Evolutionary conservation across 2,797 vertebrate species (phyloP).

Genomic region (Sebastes itinus): DNA sequence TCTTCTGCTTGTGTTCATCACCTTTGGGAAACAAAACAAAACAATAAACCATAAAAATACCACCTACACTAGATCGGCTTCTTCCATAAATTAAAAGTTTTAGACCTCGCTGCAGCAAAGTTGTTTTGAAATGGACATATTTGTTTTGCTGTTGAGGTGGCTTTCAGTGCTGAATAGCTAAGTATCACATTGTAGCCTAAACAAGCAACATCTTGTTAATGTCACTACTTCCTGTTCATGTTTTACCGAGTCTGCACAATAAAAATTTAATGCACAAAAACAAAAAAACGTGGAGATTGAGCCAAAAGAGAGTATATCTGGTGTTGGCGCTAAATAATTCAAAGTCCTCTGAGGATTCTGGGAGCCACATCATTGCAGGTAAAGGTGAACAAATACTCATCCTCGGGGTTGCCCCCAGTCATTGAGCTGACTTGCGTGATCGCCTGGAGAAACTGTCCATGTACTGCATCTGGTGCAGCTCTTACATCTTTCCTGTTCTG

Average conservation of each 20-base stretch:
- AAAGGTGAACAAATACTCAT: constrained; percentile 45
- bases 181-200: not conserved
- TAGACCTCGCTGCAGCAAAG: not conserved
- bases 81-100: not conserved
- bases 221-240: not conserved
- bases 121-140: not conserved
- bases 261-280: not conserved
- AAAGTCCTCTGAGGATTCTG: constrained; percentile 26
- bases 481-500: constrained; percentile 9
- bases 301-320: constrained; percentile 10
- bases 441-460: constrained; percentile 26
- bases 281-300: not conserved
- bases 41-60: not conserved
- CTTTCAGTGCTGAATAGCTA: not conserved
- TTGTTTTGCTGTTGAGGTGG: not conserved
- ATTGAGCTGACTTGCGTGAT: constrained; percentile 29
- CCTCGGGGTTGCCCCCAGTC: constrained; percentile 31
- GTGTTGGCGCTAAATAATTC: constrained; percentile 60
- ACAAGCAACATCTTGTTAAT: not conserved
- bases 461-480: not conserved
- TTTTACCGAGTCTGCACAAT: constrained; percentile 7
- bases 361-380: constrained; percentile 31
- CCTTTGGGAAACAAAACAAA: not conserved
- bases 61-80: not conserved
- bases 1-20: not conserved